Conservation (phyloP, 2,888 invertebrate genomes). For the Nemurella pictetii region DNA sequence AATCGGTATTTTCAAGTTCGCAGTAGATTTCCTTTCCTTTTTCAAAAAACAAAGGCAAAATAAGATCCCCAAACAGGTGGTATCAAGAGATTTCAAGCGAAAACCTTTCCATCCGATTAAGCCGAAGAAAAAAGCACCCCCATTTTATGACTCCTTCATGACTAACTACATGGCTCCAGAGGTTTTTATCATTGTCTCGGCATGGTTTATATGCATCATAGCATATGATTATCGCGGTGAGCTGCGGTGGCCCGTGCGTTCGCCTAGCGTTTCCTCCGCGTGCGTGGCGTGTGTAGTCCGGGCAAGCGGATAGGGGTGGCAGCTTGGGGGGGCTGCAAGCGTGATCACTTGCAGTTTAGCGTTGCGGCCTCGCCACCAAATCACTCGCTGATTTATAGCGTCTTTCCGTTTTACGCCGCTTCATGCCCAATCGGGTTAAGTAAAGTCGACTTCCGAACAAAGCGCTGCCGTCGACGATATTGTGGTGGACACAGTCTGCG, state of each 20-base stretch:
- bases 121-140: background rate
- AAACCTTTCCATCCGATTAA: background rate
- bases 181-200: background rate
- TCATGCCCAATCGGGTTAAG: slow-evolving; percentile 23
- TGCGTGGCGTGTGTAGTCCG: too few species aligned
- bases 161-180: background rate
- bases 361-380: slow-evolving; percentile 28
- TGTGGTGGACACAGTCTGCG: background rate
- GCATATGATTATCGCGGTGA: background rate
- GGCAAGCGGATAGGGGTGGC: too few species aligned
- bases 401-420: slow-evolving; percentile 30
- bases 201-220: background rate
- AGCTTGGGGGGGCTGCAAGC: background rate
- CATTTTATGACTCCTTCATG: background rate
- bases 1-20: background rate
- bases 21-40: background rate
- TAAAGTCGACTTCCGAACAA: slow-evolving; percentile 17
- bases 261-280: too few species aligned
- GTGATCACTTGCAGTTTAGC: slow-evolving; percentile 28
- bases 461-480: background rate
- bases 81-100: background rate
- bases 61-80: background rate
- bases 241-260: background rate
- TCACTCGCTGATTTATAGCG: slow-evolving; percentile 34
- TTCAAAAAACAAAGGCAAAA: background rate